phyloP scores from a whole-genome alignment of 1,140 invertebrate species.

The Nixonia krombeini region DNA sequence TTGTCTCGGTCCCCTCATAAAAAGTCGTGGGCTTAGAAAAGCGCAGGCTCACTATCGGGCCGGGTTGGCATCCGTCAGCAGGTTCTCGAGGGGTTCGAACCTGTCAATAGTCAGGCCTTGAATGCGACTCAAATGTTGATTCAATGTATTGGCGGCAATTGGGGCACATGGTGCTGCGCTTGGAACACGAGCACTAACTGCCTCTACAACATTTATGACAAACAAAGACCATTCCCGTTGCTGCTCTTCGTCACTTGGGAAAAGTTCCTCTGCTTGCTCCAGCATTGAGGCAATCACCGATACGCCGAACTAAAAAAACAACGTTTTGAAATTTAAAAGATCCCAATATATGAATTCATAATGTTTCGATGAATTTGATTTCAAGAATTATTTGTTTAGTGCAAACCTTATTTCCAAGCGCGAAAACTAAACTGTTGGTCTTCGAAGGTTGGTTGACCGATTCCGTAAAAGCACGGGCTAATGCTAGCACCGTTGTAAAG shows the following conservation, averaged over 20 bases:
- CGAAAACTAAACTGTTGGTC: slow-evolving; percentile 64
- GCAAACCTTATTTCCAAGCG: slow-evolving; percentile 64
- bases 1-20: slow-evolving; percentile 10
- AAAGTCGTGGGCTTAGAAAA: slow-evolving; percentile 1
- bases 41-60: slow-evolving; percentile 55
- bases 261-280: slow-evolving; percentile 61
- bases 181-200: slow-evolving; percentile 49
- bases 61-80: slow-evolving; percentile 63
- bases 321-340: slow-evolving; percentile 1
- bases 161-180: slow-evolving; percentile 60
- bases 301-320: slow-evolving; percentile 63
- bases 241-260: slow-evolving; percentile 39
- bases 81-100: slow-evolving; percentile 57
- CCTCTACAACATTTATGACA: slow-evolving; percentile 54
- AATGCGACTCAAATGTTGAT: slow-evolving; percentile 60
- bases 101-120: slow-evolving; percentile 55
- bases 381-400: not conserved
- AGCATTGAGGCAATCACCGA: slow-evolving; percentile 64
- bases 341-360: slow-evolving; percentile 1
- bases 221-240: slow-evolving; percentile 62
- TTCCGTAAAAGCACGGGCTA: slow-evolving; percentile 59
- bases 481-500: slow-evolving; percentile 43
- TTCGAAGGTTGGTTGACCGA: slow-evolving; percentile 56
- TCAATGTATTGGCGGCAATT: slow-evolving; percentile 58
- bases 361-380: too few relatives aligned